Evolutionary conservation across 2,888 invertebrate genomes (phyloP), one percentile per base, ranked within the genome.

Genomic region (Drosophila planitibia): DNA sequence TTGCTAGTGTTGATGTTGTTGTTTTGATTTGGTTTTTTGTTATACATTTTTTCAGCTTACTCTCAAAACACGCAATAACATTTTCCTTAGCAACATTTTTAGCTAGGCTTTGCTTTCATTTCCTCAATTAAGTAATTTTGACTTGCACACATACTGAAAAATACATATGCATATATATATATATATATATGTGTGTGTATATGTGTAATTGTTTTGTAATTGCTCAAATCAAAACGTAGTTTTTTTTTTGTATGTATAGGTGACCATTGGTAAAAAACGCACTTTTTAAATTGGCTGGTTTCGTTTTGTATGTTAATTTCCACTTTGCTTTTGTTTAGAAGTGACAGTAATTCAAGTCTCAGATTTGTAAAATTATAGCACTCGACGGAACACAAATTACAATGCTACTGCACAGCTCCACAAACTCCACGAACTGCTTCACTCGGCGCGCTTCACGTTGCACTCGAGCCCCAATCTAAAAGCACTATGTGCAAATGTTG

Each of bases 21-120:
- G 66, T 76, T 74, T 71, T 65, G 62, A 71, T 79, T 74, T 47
- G 2, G 35, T 35, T 69, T 78, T 74, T 74, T 65, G 69, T 74
- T 80, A 76, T 82, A 70, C 77, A 81, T 76, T 85, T 86, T 85
- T 83, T 84, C 67, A 86, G 71, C 73, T 70, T 58, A 59, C 61
- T 76, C 74, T 77, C 55, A 62, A 75, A 79, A 71, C 87, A 85
- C 78, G 85, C 85, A 85, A 85, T 68, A 58, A 80, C 72, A 74
- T 81, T 75, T 74, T 78, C 74, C 12, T 63, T 70, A 68, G 61
- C 61, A 74, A 72, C 61, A 66, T 59, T 57, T 74, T 52, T 35
- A 52, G 32, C 37, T 37, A 22, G 33, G 58, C 33, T 71, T 66
- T 64, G 67, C 77, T 84, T 85, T 83, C 79, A 86, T 85, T 85